Evolutionary conservation across 2,797 vertebrate species (phyloP), one percentile per base, ranked within the genome.

Genomic region (Echiichthys vipera): DNA sequence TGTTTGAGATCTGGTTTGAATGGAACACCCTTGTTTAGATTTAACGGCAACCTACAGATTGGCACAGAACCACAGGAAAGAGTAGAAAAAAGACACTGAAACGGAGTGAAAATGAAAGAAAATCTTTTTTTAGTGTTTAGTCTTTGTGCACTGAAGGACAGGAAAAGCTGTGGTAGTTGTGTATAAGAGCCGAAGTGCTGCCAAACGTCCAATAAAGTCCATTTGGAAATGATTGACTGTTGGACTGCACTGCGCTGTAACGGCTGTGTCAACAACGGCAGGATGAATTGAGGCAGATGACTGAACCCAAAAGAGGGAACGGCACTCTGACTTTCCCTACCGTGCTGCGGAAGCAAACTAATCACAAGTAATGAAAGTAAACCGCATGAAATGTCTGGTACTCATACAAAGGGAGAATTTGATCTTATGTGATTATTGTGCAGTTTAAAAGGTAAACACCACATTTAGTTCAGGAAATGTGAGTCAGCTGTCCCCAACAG

Each of bases 261-360:
- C 79, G 39, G 78, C 80, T 76, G 47, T 54, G 74, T 88, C 74
- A 85, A 87, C 87, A 88, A 42, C n/a, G n/a, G n/a, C 30, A 30
- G 63, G 32, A 54, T 57, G 22, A 72, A 66, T 5, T 25, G 40
- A 73, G 25, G 59, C 47, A 53, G 72, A 63, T 51, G 74, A 71
- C 11, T 62, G 43, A 83, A 18, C 2, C 50, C 20, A 8, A 10
- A 15, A 14, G 25, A 59, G 55, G 24, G 49, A 68, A 50, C 12
- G 8, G n/a, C 9, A 13, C 50, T 69, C 51, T 25, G 50, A 58
- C 55, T 81, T 74, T 58, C 57, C 40, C 49, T 8, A 8, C 64
- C 7, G 11, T 13, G 27, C 39, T 2, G 29, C 14, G 9, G 74
- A 84, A 71, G 54, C 64, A 47, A 47, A 45, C 20, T 61, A 77